Evolutionary conservation across 2,797 vertebrate species (phyloP), one percentile per base, ranked within the genome.

Genomic region (Staurois parvus): DNA sequence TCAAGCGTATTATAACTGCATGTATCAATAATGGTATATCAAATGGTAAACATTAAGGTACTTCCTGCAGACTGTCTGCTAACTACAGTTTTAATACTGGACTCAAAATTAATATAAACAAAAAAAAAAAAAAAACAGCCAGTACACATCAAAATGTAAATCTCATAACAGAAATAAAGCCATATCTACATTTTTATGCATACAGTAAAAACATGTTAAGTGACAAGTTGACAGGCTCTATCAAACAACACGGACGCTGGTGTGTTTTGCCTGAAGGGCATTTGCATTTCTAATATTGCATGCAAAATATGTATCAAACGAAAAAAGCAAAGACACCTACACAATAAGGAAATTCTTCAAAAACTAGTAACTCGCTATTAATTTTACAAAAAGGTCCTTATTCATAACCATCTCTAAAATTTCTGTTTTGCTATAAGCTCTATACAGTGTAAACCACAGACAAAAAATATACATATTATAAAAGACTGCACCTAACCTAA

Each of bases 251-350:
- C 28, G 24, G 77, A 75, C 3, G 21, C 77, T 19, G 15, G 7
- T 19, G 40, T 28, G 40, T 75, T 85, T 80, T 74, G 56, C 56
- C 84, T 85, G 40, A 66, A 79, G 45, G 6, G 9, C 28, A 79
- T 85, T 85, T 80, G 84, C 84, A 81, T 85, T 59, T 34, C 37
- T 75, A 80, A 80, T 85, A 69, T n/a, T 42, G 28, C 70, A 74
- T 85, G 84, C 77, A 85, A 80, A 75, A 62, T 21, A 75, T 29
- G 70, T 37, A 52, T 72, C 21, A 67, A 34, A 72, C 34, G 26
- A 29, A 29, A 80, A 13, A 21, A 48, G 56, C 8, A 37, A 9
- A 66, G 26, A 64, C 62, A 42, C 2, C 48, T 24, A 56, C 79
- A 64, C 3, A 28, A 34, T 45, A 81, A 2, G 5, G 5, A 10